Evolutionary conservation across 1,140 invertebrate species (phyloP), one percentile per base, ranked within the genome.

Genomic region (Parasteatoda tepidariorum): DNA sequence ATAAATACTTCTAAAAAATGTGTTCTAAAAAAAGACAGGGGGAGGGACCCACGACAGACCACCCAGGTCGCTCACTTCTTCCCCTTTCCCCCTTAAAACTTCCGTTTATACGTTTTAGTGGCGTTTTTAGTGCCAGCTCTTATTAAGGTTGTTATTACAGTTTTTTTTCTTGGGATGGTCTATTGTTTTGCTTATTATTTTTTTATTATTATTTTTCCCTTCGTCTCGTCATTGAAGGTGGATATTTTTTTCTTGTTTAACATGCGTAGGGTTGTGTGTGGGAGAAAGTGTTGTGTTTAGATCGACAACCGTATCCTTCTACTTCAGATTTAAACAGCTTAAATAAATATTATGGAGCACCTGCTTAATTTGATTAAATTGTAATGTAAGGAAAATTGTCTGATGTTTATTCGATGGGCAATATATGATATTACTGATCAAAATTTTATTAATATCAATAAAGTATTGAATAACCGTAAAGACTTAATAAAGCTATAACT

Each of bases 141-240:
- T 75, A 75, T 75, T 75, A 75, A 75, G 73, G 57, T 61, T 75
- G 55, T 75, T 26, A 48, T 71, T 71, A 71, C 11, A 64, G 24
- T 22, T 18, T 57, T 48, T 48, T 48, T 48, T 57, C 55, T n/a
- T 13, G 22, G 24, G 55, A 2, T 48, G 9, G 9, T 4, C 38
- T 13, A 48, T 18, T 13, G 9, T 48, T 48, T 48, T 48, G 38
- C 38, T 48, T 48, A n/a, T n/a, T n/a, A n/a, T n/a, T n/a, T n/a
- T n/a, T n/a, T n/a, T n/a, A n/a, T n/a, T n/a, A n/a, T 7, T 48
- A 18, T 68, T 68, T 68, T 41, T 34, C 15, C 33, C 33, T 26
- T 15, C 34, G 22, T 13, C 28, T 48, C 41, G 9, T 71, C 9
- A 28, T 71, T 68, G 66, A 26, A 68, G 41, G 41, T 33, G 66